phyloP scores from a whole-genome alignment of 2,888 invertebrate genomes.

The Euplagia quadripunctaria region DNA sequence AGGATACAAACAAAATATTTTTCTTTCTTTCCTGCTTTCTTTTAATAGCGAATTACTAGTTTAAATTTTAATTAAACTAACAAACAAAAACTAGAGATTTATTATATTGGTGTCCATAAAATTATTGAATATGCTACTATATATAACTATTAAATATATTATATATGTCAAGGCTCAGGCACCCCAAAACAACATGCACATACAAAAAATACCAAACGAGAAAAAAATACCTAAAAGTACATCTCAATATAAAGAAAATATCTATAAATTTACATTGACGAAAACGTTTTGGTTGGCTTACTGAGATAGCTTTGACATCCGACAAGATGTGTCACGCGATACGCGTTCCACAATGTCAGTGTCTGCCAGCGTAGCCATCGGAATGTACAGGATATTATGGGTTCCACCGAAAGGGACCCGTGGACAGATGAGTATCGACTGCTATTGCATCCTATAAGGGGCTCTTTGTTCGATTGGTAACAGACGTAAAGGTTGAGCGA shows the following conservation, averaged over 20 bases:
- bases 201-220: no score
- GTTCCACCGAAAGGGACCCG: constrained; percentile 62
- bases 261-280: background rate
- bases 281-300: background rate
- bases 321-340: constrained; percentile 33
- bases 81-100: no score
- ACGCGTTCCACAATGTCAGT: constrained; percentile 53
- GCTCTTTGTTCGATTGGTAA: background rate
- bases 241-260: background rate
- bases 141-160: no score
- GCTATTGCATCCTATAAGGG: background rate
- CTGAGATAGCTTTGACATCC: constrained; percentile 17
- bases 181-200: no score
- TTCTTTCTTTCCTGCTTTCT: no score
- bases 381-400: constrained; percentile 74
- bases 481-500: background rate
- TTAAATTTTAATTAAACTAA: no score
- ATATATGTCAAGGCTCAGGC: no score
- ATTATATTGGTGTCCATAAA: no score
- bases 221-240: no score
- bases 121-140: no score
- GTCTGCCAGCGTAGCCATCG: constrained; percentile 57
- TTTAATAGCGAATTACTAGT: no score
- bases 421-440: constrained; percentile 11
- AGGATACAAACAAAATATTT: no score